phyloP scores from a whole-genome alignment of 2,888 invertebrate genomes.

The Rhagonycha lutea region DNA sequence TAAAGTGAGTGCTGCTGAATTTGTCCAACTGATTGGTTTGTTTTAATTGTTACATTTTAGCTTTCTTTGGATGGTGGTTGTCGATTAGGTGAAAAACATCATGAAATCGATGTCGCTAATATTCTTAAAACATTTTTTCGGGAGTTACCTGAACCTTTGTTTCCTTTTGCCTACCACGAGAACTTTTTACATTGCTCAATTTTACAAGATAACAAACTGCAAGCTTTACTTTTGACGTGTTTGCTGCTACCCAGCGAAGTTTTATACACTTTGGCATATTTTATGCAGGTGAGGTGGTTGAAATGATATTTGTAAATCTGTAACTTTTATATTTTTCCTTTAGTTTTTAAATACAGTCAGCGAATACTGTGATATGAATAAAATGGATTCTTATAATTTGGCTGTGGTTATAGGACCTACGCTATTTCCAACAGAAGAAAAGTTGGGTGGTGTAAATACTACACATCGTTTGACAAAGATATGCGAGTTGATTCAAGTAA shows the following conservation, averaged over 20 bases:
- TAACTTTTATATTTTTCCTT: slow-evolving; percentile 36
- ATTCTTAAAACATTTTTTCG: slow-evolving; percentile 85
- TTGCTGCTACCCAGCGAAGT: slow-evolving; percentile 76
- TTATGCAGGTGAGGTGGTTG: slow-evolving; percentile 69
- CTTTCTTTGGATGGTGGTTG: slow-evolving; percentile 72
- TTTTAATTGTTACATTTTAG: slow-evolving; percentile 51
- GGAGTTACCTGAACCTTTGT: slow-evolving; percentile 82
- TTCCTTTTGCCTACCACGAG: slow-evolving; percentile 76
- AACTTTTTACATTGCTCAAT: slow-evolving; percentile 71
- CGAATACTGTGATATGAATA: slow-evolving; percentile 70
- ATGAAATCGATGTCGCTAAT: slow-evolving; percentile 84
- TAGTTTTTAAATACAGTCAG: slow-evolving; percentile 74
- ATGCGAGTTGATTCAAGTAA: slow-evolving; percentile 71
- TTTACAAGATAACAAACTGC: slow-evolving; percentile 61
- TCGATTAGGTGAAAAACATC: slow-evolving; percentile 69
- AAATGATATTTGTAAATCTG: not conserved
- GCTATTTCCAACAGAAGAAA: slow-evolving; percentile 77
- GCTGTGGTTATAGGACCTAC: slow-evolving; percentile 86
- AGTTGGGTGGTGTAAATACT: slow-evolving; percentile 55
- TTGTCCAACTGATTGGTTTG: not conserved
- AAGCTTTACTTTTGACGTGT: slow-evolving; percentile 69
- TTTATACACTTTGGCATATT: slow-evolving; percentile 78
- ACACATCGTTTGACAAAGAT: slow-evolving; percentile 69
- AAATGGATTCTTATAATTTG: slow-evolving; percentile 83
- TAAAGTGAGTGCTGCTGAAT: slow-evolving; percentile 58